phyloP scores from a whole-genome alignment of 2,888 invertebrate genomes.

The Drosophila nr. medialis region DNA sequence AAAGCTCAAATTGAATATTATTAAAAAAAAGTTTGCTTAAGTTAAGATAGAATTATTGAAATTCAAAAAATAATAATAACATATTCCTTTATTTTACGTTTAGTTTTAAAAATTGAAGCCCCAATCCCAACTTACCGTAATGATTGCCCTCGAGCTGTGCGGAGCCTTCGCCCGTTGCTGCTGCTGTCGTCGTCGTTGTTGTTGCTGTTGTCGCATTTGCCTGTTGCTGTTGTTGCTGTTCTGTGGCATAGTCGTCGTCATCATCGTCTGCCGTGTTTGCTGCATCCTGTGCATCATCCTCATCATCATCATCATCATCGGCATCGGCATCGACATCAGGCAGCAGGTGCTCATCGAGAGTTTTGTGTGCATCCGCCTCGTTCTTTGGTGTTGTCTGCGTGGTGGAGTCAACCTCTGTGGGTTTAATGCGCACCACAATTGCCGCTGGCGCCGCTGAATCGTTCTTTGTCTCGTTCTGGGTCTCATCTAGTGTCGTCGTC shows the following conservation, averaged over 20 bases:
- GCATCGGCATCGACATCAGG: not conserved
- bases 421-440: constrained; percentile 48
- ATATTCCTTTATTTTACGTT: not conserved
- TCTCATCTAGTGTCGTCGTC: not conserved
- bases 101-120: not conserved
- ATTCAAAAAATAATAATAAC: not conserved
- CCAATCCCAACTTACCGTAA: constrained; percentile 88
- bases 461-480: not conserved
- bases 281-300: constrained; percentile 52
- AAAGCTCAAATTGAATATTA: not conserved
- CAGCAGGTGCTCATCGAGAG: constrained; percentile 38
- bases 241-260: constrained; percentile 81
- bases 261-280: constrained; percentile 44
- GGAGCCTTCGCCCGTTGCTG: constrained; percentile 87
- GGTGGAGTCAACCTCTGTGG: constrained; percentile 80
- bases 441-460: not conserved
- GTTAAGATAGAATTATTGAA: not conserved
- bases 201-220: not conserved
- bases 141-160: constrained; percentile 94
- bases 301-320: constrained; percentile 26
- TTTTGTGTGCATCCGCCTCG: constrained; percentile 50
- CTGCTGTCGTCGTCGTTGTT: constrained; percentile 1
- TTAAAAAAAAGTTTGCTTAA: not conserved
- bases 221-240: constrained; percentile 80
- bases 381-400: constrained; percentile 81